Evolutionary conservation across 2,113 vertebrate species (phyloP), one percentile per base, ranked within the genome.

Genomic region (Cyanistes caeruleus): DNA sequence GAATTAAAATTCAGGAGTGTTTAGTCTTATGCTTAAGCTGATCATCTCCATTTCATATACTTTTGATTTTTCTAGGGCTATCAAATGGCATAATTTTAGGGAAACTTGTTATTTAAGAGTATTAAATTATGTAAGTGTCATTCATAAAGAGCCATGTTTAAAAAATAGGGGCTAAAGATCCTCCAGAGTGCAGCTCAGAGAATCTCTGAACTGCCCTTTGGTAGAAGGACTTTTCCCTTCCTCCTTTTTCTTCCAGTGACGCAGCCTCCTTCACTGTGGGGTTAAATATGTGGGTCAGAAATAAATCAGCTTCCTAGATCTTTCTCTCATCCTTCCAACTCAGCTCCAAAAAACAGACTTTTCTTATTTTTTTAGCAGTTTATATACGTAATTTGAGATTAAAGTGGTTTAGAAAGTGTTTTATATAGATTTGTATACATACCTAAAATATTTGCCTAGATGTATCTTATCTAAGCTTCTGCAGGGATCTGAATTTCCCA

Each of bases 351-450:
- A 93, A 90, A 33, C 3, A 4, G 21, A 72, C 63, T 81, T 64
- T 72, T 84, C 59, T 74, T 75, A 31, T 90, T 85, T 89, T 89
- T 93, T 86, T 64, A 86, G 63, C n/a, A 51, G 25, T 39, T 91
- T 48, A 27, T 35, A 69, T 69, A 79, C 0, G 7, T 58, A 73
- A 31, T 33, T 86, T 39, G 73, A 93, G 86, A 92, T 90, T 94
- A 90, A 93, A 96, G 60, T 37, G 20, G 39, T 84, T 95, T 64
- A 90, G 79, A 84, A 93, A 84, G 43, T 43, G 75, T 91, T 96
- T 96, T 96, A 96, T 95, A 94, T 96, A 95, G 91, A 89, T 85
- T 69, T 97, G 93, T 95, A 30, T 93, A 84, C 90, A 95, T 96
- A 81, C 75, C 83, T 92, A 67, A 93, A 84, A 96, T 96, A 84